Evolutionary conservation across 2,113 vertebrate species (phyloP).

Genomic region (Sebastes schlegelii): DNA sequence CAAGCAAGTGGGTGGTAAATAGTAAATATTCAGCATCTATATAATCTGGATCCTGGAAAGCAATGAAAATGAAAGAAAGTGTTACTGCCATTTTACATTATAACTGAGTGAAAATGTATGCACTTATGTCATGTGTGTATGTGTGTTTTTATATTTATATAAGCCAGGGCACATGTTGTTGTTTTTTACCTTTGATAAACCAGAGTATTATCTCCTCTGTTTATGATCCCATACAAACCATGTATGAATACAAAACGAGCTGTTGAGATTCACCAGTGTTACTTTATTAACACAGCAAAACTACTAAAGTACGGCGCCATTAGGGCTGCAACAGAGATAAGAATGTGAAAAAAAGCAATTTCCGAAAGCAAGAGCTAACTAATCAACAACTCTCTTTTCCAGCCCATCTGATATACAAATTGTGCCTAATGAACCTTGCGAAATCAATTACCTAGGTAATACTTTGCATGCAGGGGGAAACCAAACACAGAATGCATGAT

Average conservation of each 20-base stretch:
- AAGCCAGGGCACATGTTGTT: background rate
- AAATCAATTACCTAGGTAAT: slow-evolving; percentile 84
- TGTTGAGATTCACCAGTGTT: slow-evolving; percentile 61
- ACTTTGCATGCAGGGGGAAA: slow-evolving; percentile 81
- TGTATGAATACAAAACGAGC: slow-evolving; percentile 62
- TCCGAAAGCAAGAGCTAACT: slow-evolving; percentile 80
- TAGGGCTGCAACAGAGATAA: slow-evolving; percentile 65
- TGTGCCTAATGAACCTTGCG: slow-evolving; percentile 82
- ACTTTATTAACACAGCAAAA: slow-evolving; percentile 62
- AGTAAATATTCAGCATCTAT: slow-evolving; percentile 13
- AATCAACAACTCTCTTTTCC: slow-evolving; percentile 84
- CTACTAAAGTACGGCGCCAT: slow-evolving; percentile 47
- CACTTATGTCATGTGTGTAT: background rate
- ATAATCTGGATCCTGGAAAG: slow-evolving; percentile 10
- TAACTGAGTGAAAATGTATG: background rate
- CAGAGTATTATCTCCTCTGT: slow-evolving; percentile 36
- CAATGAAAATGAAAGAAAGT: background rate
- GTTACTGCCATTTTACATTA: background rate
- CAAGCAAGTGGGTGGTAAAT: slow-evolving; percentile 6
- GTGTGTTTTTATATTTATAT: slow-evolving; percentile 13
- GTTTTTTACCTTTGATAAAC: slow-evolving; percentile 50
- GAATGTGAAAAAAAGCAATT: slow-evolving; percentile 71
- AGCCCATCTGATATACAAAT: slow-evolving; percentile 85
- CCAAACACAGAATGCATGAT: slow-evolving; percentile 77
- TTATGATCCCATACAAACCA: slow-evolving; percentile 35